Base-by-base conservation (phyloP, 2,797 vertebrate genomes). In the Allobates femoralis region DNA sequence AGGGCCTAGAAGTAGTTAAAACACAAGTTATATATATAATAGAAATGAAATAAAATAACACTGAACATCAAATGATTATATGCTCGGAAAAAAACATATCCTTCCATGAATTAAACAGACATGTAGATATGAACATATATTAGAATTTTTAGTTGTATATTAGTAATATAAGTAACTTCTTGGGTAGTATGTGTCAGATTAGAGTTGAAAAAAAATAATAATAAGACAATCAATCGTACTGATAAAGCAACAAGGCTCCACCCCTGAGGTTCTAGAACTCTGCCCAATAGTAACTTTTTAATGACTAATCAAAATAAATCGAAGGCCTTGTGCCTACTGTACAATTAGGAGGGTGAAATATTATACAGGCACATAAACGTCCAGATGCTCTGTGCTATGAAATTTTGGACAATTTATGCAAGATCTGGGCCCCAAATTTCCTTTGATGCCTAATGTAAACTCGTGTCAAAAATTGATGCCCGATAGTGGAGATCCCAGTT, bases 1-100 rank as follows among this genome's bases (percentile, higher is more conserved):
- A 90, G 97, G 96, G 79, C 98, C 98, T 99, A 91, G 91, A 93
- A 88, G 92, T 91, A 76, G 69, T 81, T 50, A 15, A 32, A 86
- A 91, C 91, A 90, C 75, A 86, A 89, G 60, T 82, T 83, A 46
- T 71, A 89, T 89, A 73, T 82, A 12, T 23, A 77, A 6, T 26
- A 89, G 85, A 16, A 81, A 2, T n/a, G 6, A 28, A 88, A 85
- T 16, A 81, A 1, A 41, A 86, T 19, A 87, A 37, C 2, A 80
- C 12, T 26, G n/a, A 86, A 82, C 78, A 67, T 46, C 55, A 64
- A 75, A 81, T 50, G 53, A 75, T 46, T 41, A 51, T 46, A 7
- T 41, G n/a, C 19, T 50, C 37, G 21, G 37, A 73, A 58, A 73
- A 58, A n/a, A 73, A 51, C 11, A 3, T 37, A 55, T 79, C 0